A percentile compares a stretch with the other conserved stretches of the same genome.
Conservation (phyloP, 2,888 invertebrate species). For the Ophraella communa region DNA sequence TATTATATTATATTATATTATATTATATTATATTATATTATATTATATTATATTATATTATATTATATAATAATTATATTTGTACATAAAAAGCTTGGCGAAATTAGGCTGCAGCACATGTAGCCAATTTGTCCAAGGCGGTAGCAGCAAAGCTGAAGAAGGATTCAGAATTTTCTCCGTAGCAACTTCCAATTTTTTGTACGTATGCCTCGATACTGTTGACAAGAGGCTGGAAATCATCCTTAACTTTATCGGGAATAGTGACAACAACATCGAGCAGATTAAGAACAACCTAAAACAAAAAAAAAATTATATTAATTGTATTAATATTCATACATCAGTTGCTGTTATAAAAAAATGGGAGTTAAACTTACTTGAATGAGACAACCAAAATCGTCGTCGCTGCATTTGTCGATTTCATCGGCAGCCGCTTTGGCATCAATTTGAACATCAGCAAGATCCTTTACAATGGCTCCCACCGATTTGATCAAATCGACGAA, state of each 20-base stretch:
- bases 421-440: conserved; percentile 16
- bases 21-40: no score
- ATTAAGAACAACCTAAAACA: conserved; percentile 10
- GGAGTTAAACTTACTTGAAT: neutral
- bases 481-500: neutral
- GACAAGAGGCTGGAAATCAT: neutral
- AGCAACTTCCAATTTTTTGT: neutral
- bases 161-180: neutral
- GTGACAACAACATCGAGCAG: neutral
- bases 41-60: no score
- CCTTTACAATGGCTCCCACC: neutral
- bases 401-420: conserved; percentile 11
- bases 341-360: neutral
- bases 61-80: no score
- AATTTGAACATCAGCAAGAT: conserved; percentile 2
- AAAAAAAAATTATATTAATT: neutral
- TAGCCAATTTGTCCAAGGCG: neutral
- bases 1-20: no score
- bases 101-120: conserved; percentile 2
- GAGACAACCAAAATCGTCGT: neutral
- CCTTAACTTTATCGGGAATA: conserved; percentile 1
- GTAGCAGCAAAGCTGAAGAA: conserved; percentile 1
- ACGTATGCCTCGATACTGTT: neutral
- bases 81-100: neutral
- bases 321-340: neutral